A percentile compares a stretch with the other conserved stretches of the same genome.
Conservation (phyloP, 2,888 invertebrate species). For the Nebria brevicollis region DNA sequence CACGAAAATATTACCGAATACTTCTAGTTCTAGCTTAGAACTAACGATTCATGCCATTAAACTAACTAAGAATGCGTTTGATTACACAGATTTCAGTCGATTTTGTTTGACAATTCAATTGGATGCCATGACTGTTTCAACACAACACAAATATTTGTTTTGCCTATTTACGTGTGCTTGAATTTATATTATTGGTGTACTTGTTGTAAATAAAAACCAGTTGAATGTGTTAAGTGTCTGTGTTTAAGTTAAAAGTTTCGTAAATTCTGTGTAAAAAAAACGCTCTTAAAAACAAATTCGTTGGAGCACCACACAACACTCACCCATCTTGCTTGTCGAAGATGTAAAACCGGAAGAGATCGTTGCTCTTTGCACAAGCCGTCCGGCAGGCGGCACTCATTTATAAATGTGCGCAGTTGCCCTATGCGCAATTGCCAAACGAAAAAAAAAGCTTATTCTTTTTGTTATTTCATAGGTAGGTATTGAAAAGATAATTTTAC, state of each 20-base stretch:
- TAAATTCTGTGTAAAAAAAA: constrained; percentile 40
- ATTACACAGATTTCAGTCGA: constrained; percentile 39
- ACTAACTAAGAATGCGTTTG: constrained; percentile 17
- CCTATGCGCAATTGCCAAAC: not conserved
- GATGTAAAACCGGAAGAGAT: constrained; percentile 53
- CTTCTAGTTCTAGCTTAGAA: constrained; percentile 6
- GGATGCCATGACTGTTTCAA: constrained; percentile 39
- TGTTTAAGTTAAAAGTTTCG: constrained; percentile 5
- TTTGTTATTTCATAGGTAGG: not conserved
- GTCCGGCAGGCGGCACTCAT: constrained; percentile 37
- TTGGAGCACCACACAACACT: constrained; percentile 54
- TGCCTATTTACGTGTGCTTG: constrained; percentile 15
- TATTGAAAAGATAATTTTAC: no score
- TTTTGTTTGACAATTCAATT: constrained; percentile 26
- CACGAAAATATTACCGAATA: constrained; percentile 41
- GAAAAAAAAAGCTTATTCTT: not conserved
- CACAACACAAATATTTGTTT: constrained; percentile 27
- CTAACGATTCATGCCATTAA: constrained; percentile 20
- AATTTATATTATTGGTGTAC: not conserved
- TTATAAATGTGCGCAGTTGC: constrained; percentile 32
- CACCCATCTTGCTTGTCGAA: constrained; percentile 61
- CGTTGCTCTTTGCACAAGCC: constrained; percentile 36
- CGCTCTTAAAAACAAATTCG: constrained; percentile 30
- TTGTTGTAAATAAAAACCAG: not conserved
- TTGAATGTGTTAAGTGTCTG: not conserved